Base-by-base conservation (phyloP, 2,113 vertebrate species). In the Trinectes maculatus region DNA sequence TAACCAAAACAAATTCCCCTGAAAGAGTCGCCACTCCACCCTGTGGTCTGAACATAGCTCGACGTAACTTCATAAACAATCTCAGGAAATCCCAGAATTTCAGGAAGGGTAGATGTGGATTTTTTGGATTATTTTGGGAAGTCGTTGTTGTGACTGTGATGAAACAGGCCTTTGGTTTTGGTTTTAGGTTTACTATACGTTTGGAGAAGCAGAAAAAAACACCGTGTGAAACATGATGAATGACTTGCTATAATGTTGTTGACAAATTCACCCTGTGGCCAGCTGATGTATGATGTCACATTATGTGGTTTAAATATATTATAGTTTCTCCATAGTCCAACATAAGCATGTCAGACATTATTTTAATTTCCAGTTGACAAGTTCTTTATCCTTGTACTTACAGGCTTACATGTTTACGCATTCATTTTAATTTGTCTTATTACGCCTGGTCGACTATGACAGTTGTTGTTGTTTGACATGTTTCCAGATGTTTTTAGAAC, bases 151-250 rank as follows among this genome's bases (percentile, higher is more conserved):
- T 42, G n/a, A 42, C 39, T 42, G 11, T 5, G 12, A 13, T 37
- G 13, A 37, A 37, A 15, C 8, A 13, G 36, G n/a, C n/a, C n/a
- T 52, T 42, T 21, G 34, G 26, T 42, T 57, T 56, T 67, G 18
- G 3, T 68, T 57, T 58, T 6, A 31, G 33, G 4, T 12, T 42
- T 6, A 4, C 2, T 54, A 8, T n/a, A 1, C 18, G 19, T 60
- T 53, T 10, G 26, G 10, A n/a, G 12, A 6, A 26, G 28, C 5
- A 62, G 3, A n/a, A n/a, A n/a, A n/a, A 48, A 25, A 16, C 13
- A 48, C 22, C 40, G 19, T 42, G 18, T 42, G n/a, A 18, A 19
- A 7, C 40, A 42, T 10, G 40, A 42, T n/a, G 19, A 8, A 39
- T 15, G 15, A n/a, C n/a, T n/a, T n/a, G n/a, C n/a, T n/a, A n/a